Conservation (phyloP, 2,113 vertebrate species). For the Eonycteris spelaea region DNA sequence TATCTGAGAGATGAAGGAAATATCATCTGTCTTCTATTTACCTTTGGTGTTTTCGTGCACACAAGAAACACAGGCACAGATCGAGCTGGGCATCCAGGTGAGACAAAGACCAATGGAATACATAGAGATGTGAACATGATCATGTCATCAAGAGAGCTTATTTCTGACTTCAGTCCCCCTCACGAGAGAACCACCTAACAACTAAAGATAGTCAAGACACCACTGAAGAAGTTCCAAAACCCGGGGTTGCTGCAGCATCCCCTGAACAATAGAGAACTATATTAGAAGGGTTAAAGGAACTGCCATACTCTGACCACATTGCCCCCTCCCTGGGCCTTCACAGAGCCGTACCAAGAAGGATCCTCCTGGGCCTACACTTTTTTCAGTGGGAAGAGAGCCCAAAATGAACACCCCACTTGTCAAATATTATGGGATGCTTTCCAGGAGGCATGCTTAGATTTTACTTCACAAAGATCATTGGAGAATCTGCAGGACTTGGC, state of each 20-base stretch:
- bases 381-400: neutral
- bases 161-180: neutral
- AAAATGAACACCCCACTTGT: neutral
- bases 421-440: neutral
- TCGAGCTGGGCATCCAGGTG: neutral
- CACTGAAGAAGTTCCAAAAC: neutral
- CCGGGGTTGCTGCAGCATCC: neutral
- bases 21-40: neutral
- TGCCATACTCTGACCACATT: neutral
- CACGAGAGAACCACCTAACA: neutral
- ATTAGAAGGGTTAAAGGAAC: neutral
- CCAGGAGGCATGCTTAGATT: neutral
- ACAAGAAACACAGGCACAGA: neutral
- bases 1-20: neutral
- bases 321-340: neutral
- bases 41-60: neutral
- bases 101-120: neutral
- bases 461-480: neutral
- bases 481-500: neutral
- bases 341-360: neutral
- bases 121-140: neutral
- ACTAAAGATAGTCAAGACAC: neutral
- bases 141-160: neutral
- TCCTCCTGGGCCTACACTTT: neutral
- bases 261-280: neutral